These are phyloP conservation scores for Mellivora capensis DNA, from an alignment of 2,113 vertebrate species.

Conservation along the genomic window DNA sequence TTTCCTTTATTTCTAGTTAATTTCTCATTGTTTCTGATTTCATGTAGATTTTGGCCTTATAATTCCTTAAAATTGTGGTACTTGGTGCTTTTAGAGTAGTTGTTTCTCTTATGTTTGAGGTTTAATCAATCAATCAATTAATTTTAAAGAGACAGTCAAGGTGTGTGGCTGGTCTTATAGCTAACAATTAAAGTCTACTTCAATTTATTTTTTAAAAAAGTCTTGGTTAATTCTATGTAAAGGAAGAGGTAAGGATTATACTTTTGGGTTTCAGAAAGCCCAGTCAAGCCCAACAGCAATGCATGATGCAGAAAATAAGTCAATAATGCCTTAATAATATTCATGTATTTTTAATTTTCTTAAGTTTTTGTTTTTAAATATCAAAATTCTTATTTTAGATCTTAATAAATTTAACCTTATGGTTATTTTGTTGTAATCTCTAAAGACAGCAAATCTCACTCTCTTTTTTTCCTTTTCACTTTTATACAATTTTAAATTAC, in stretches of 20 bases:
- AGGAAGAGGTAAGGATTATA: neutral
- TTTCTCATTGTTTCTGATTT: neutral
- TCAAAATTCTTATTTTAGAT: neutral
- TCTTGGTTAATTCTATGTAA: neutral
- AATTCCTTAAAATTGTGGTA: neutral
- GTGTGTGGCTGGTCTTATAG: neutral
- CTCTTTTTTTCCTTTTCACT: neutral
- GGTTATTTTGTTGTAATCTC: neutral
- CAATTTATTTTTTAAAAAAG: neutral
- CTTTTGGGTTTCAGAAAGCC: neutral
- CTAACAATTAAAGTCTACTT: neutral
- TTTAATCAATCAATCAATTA: neutral
- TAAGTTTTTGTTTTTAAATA: neutral
- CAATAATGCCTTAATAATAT: neutral
- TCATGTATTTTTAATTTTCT: neutral
- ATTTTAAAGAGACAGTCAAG: neutral
- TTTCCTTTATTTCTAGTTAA: neutral
- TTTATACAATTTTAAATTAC: neutral
- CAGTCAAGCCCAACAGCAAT: neutral
- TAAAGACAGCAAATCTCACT: neutral
- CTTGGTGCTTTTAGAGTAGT: neutral
- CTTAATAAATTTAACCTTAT: neutral
- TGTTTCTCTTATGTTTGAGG: neutral
- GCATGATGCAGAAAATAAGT: neutral
- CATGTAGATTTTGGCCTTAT: neutral